Evolutionary conservation across 2,888 invertebrate genomes (phyloP), one percentile per base, ranked within the genome.

Genomic region (Acrobasis consociella): DNA sequence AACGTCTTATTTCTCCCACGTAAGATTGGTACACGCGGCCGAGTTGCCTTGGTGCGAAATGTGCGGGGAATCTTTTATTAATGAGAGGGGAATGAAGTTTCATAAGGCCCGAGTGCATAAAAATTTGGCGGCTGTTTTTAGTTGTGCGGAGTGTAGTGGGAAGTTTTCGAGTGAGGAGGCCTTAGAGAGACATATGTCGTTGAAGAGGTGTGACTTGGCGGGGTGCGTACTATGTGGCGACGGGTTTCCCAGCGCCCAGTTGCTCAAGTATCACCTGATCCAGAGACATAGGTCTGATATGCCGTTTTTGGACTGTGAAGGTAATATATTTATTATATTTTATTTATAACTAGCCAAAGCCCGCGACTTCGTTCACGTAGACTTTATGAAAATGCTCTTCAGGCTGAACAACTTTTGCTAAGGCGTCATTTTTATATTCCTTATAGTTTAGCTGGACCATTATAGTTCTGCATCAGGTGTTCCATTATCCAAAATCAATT

Each of bases 51-150:
- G 50, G 50, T 51, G 50, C 17, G 50, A 51, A 9, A 9, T 51
- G 17, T 51, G 50, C 10, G 50, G 50, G 3, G 50, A 51, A 10
- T 51, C 50, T 5, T 51, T 51, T 9, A 10, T 51, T 17, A 51
- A 51, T 17, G 16, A 16, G 8, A 22, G 50, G 11, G 50, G 50
- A 16, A 51, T 51, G 11, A 51, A 51, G 17, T 51, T 51, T 17
- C 50, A 51, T 17, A 51, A 51, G 17, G 22, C 50, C 10, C 16
- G 50, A 17, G 50, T 51, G 22, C 50, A 51, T 51, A 51, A 51
- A 17, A 51, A 17, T 17, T 22, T 17, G 9, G 17, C 10, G 7
- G 10, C 10, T 17, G 17, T 17, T 0, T 51, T 51, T 51, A 11
- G 9, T 10, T 51, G 50, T 17, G 11, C 10, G 16, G 17, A 17